Percentiles rank a stretch among this genome's conserved stretches.
phyloP scores from a whole-genome alignment of 37 sponge, comb jelly and placozoan species.

The Beroe ovata region DNA sequence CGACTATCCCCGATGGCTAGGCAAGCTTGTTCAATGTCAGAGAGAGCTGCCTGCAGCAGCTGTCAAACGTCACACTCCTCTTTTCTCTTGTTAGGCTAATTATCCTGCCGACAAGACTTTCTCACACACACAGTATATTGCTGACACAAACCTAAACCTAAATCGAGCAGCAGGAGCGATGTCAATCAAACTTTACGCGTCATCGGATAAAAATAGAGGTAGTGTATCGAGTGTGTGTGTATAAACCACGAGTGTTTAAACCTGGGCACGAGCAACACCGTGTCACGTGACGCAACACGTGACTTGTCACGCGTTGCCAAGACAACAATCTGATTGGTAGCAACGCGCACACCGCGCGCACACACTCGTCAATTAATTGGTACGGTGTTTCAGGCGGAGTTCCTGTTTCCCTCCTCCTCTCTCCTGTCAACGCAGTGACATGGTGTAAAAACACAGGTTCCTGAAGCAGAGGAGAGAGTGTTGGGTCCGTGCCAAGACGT shows the following conservation, averaged over 20 bases:
- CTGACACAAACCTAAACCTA: too few species aligned
- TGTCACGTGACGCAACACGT: not conserved
- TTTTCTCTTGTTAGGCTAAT: not conserved
- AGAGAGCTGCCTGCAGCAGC: too few species aligned
- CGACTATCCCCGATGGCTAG: too few species aligned
- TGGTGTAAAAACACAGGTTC: not conserved
- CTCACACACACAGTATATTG: too few species aligned
- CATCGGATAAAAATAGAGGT: not conserved
- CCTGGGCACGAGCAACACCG: not conserved
- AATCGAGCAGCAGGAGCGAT: too few species aligned
- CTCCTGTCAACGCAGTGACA: not conserved
- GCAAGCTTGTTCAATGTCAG: too few species aligned
- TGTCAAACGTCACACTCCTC: too few species aligned
- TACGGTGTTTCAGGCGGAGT: not conserved
- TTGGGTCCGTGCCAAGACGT: not conserved
- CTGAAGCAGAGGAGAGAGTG: not conserved
- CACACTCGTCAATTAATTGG: not conserved
- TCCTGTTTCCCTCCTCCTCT: not conserved
- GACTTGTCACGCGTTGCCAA: not conserved
- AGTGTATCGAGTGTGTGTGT: not conserved
- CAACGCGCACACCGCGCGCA: too few species aligned
- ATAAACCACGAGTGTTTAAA: not conserved
- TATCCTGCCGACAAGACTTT: not conserved
- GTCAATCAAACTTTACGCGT: too few species aligned
- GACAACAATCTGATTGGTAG: not conserved